Base-by-base conservation (phyloP, 30 jellyfish, hydroid and myxozoan species). In the Chironex yamaguchii region DNA sequence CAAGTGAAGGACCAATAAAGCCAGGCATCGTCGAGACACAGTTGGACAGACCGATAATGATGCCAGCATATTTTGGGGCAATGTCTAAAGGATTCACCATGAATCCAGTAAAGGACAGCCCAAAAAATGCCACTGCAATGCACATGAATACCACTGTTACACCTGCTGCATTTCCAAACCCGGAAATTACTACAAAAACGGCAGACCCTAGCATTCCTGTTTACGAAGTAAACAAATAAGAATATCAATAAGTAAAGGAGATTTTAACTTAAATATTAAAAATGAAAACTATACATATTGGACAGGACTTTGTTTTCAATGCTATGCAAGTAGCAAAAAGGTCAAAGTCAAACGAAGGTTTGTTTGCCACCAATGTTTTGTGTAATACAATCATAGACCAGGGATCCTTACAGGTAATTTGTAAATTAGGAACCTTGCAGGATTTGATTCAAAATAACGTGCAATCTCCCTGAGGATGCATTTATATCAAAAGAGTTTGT, bases 51-150 rank as follows among this genome's bases (percentile, higher is more conserved):
- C 98, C 98, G 12, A 93, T 93, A 66, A 93, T 93, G 29, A 84
- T 93, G 36, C 97, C 97, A 17, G 96, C 98, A 74, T 93, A 93
- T 65, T 84, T 93, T 6, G 98, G 98, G 3, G 98, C 97, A 82
- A 93, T 88, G 51, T 93, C 98, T 65, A 93, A 79, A 12, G 98
- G 97, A 62, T 93, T 93, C 11, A 93, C 98, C 98, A 93, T 88
- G 82, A 93, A 93, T 9, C 98, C 98, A 53, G 96, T 76, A 68
- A 93, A 93, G 12, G 96, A 96, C 1, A 93, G 87, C 2, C 98
- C 98, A 67, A 93, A 93, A 78, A 93, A 93, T 2, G 96, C 96
- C 4, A 93, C 97, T 34, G 97, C 94, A 3, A 88, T 64, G 76
- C 98, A 87, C 96, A 93, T 82, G 36, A 93, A 72, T 11, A 76